phyloP scores from a whole-genome alignment of 2,113 vertebrate genomes.

The Collichthys lucidus region DNA sequence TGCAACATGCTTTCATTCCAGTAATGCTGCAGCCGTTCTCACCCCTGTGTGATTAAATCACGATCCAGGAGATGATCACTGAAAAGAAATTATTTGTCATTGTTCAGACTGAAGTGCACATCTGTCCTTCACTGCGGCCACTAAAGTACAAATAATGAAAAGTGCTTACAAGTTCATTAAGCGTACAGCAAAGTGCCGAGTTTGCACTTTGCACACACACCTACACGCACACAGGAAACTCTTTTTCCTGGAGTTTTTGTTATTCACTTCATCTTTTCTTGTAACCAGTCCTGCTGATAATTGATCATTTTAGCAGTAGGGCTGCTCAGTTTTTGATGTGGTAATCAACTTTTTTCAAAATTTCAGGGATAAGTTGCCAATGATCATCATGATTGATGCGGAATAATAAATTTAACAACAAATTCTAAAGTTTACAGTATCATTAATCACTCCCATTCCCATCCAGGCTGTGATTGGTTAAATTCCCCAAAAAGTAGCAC shows the following conservation, averaged over 20 bases:
- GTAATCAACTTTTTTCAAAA: too few species aligned
- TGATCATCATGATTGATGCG: too few species aligned
- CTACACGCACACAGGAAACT: not conserved
- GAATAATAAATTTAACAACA: too few species aligned
- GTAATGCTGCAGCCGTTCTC: not conserved
- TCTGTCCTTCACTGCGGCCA: not conserved
- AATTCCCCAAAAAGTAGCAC: too few species aligned
- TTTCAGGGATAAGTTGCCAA: too few species aligned
- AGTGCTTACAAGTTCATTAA: not conserved
- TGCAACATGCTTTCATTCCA: not conserved
- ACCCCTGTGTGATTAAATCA: not conserved
- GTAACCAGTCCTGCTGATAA: too few species aligned
- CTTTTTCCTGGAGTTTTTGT: not conserved
- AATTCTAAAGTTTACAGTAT: too few species aligned
- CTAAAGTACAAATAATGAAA: not conserved
- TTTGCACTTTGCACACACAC: not conserved
- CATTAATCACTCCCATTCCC: too few species aligned
- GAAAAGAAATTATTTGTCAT: not conserved
- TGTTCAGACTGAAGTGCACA: not conserved
- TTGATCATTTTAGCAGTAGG: too few species aligned
- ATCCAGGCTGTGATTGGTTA: too few species aligned
- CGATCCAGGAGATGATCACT: not conserved
- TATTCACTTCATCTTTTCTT: not conserved
- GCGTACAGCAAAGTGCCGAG: not conserved
- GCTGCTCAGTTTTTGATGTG: too few species aligned